These are phyloP conservation scores for Crocodylus rhombifer DNA, from an alignment of 2,797 vertebrate species.

Conservation along the genomic window DNA sequence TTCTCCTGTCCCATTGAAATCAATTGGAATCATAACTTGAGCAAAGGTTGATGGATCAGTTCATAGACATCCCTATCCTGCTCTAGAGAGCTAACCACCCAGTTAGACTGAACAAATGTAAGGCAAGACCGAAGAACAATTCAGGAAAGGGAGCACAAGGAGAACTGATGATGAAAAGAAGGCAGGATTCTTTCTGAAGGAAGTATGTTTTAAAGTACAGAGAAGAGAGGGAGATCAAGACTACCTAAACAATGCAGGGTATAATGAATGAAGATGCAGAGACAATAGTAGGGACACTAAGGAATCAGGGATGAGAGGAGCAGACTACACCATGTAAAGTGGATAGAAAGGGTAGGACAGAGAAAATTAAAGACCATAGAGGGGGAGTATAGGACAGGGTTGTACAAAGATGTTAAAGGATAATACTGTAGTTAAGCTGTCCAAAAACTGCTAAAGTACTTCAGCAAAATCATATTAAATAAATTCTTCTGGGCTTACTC, in stretches of 20 bases:
- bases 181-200: background rate
- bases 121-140: fast-evolving
- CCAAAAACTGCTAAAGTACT: background rate
- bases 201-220: background rate
- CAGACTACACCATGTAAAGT: background rate
- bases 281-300: background rate
- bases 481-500: background rate
- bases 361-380: background rate
- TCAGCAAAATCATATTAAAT: background rate
- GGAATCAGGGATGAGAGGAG: background rate
- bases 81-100: background rate
- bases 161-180: background rate
- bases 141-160: background rate
- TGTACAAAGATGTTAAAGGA: background rate
- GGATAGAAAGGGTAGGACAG: background rate
- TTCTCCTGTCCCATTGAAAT: background rate
- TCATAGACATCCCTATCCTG: background rate
- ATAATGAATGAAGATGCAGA: background rate
- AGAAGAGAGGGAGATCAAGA: background rate
- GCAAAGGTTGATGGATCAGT: background rate
- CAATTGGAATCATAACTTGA: background rate
- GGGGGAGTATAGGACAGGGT: background rate
- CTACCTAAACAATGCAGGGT: background rate
- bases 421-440: background rate
- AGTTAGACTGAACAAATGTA: background rate